phyloP scores from a whole-genome alignment of 2,888 invertebrate genomes.

The Oxyteleia sp. region DNA sequence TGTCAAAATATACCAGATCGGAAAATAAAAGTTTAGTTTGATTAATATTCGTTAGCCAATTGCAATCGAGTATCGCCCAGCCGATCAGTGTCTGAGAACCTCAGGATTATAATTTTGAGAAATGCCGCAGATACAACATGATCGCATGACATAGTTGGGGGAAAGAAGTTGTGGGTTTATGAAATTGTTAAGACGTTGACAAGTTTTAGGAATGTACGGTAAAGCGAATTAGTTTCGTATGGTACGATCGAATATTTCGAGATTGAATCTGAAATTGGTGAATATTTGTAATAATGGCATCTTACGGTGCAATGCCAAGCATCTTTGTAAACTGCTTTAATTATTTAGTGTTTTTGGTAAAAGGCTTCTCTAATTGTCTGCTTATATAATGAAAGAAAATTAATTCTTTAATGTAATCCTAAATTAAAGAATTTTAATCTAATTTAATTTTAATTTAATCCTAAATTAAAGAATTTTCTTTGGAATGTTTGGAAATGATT shows the following conservation, averaged over 20 bases:
- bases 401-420: no score
- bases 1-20: conserved; percentile 21
- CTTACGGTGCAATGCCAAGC: no score
- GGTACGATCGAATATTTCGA: background rate
- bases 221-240: background rate
- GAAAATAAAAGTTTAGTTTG: conserved; percentile 36
- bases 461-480: no score
- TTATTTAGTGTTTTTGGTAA: no score
- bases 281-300: no score
- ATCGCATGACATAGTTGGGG: conserved; percentile 35
- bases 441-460: no score
- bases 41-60: conserved; percentile 49
- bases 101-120: conserved; percentile 68
- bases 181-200: background rate
- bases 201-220: background rate
- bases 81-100: conserved; percentile 38
- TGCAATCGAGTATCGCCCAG: conserved; percentile 44
- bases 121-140: conserved; percentile 46
- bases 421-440: no score
- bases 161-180: conserved; percentile 25
- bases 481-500: no score
- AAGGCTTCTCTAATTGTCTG: no score
- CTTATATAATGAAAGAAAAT: no score
- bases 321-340: no score
- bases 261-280: no score